Conservation (phyloP, 2,113 vertebrate species). For the Odocoileus hemionus region DNA sequence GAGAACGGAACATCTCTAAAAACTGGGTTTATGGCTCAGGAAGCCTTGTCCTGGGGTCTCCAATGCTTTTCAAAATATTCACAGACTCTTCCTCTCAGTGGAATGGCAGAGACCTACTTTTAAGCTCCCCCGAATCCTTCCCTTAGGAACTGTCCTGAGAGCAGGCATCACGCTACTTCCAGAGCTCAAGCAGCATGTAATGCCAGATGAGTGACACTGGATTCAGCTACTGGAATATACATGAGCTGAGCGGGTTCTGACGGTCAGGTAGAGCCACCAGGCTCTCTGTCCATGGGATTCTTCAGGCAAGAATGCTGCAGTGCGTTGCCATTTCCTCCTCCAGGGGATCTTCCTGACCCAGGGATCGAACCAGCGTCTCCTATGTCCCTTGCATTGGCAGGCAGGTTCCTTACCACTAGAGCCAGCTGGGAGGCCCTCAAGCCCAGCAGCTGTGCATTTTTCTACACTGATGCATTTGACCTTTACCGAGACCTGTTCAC, state of each 20-base stretch:
- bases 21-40: not conserved
- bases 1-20: not conserved
- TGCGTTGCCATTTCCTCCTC: not conserved
- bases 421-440: fast-evolving
- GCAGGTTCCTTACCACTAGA: not conserved
- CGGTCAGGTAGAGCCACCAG: not conserved
- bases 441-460: fast-evolving
- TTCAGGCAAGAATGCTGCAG: not conserved
- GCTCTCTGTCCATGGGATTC: not conserved
- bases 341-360: not conserved
- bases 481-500: not conserved
- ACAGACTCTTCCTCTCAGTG: fast-evolving
- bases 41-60: not conserved
- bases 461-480: not conserved
- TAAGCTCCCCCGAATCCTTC: not conserved
- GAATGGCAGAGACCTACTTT: not conserved
- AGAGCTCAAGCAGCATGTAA: fast-evolving
- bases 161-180: fast-evolving
- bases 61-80: fast-evolving
- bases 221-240: fast-evolving
- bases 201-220: fast-evolving
- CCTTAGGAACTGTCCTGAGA: not conserved
- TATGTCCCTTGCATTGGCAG: fast-evolving
- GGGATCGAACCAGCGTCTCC: not conserved
- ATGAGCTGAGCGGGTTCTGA: not conserved